Conservation (phyloP, 2,888 invertebrate genomes). For the Graphium colonna region DNA sequence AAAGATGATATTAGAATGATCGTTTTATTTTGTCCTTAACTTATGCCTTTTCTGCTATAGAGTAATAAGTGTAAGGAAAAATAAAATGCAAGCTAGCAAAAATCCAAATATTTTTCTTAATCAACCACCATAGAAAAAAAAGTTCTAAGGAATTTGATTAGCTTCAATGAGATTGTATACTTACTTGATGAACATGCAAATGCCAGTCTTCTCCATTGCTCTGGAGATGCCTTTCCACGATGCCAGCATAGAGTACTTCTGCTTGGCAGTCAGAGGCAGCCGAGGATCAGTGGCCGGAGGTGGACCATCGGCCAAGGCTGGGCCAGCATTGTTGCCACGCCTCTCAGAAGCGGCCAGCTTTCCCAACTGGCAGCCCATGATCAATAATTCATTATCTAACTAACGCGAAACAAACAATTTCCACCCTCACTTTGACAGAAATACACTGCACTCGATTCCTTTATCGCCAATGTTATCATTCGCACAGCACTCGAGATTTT, state of each 20-base stretch:
- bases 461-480: constrained; percentile 1
- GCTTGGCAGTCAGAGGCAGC: constrained; percentile 90
- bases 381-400: constrained; percentile 24
- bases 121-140: too few species aligned
- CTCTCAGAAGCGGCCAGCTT: constrained; percentile 83
- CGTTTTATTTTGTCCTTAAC: too few species aligned
- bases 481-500: constrained; percentile 2
- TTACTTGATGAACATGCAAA: constrained; percentile 95
- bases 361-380: constrained; percentile 89
- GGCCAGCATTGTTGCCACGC: constrained; percentile 63
- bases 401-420: constrained; percentile 22
- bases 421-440: constrained; percentile 12
- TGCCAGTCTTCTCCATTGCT: constrained; percentile 93
- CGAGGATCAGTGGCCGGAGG: constrained; percentile 87
- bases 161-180: constrained; percentile 48
- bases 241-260: constrained; percentile 93
- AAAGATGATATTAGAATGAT: too few species aligned
- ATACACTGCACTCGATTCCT: not conserved
- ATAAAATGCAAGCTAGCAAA: too few species aligned
- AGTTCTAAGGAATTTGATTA: too few species aligned
- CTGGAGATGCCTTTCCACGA: constrained; percentile 95
- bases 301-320: constrained; percentile 75
- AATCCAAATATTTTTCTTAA: too few species aligned
- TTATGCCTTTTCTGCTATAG: too few species aligned
- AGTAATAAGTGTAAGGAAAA: too few species aligned